Conservation (phyloP, 2,113 vertebrate species). For the Rhea pennata region DNA sequence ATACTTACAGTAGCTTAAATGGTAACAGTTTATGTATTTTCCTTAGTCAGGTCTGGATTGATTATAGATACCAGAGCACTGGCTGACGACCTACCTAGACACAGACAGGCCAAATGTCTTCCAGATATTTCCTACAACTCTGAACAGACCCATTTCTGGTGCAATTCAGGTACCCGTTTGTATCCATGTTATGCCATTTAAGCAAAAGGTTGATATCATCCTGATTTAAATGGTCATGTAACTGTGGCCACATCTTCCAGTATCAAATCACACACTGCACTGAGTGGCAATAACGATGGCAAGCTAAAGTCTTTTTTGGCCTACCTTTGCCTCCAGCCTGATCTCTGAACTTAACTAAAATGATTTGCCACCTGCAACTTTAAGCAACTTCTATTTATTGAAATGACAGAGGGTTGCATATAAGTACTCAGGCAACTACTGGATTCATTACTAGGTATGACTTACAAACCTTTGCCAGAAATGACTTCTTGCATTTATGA, state of each 20-base stretch:
- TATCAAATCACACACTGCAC: accelerated
- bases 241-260: not conserved
- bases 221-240: not conserved
- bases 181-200: not conserved
- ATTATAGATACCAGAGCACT: not conserved
- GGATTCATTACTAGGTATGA: not conserved
- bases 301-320: not conserved
- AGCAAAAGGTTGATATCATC: not conserved
- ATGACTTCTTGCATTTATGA: not conserved
- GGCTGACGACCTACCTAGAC: not conserved
- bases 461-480: not conserved
- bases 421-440: not conserved
- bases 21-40: not conserved
- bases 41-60: not conserved
- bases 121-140: not conserved
- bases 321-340: not conserved
- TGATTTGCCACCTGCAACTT: not conserved
- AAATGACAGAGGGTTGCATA: not conserved
- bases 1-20: not conserved
- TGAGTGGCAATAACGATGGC: accelerated
- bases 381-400: not conserved
- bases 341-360: not conserved
- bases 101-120: accelerated
- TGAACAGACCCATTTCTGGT: not conserved
- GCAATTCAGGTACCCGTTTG: not conserved